Evolutionary conservation across 2,113 vertebrate genomes (phyloP), one percentile per base, ranked within the genome.

Genomic region (Saccopteryx bilineata): DNA sequence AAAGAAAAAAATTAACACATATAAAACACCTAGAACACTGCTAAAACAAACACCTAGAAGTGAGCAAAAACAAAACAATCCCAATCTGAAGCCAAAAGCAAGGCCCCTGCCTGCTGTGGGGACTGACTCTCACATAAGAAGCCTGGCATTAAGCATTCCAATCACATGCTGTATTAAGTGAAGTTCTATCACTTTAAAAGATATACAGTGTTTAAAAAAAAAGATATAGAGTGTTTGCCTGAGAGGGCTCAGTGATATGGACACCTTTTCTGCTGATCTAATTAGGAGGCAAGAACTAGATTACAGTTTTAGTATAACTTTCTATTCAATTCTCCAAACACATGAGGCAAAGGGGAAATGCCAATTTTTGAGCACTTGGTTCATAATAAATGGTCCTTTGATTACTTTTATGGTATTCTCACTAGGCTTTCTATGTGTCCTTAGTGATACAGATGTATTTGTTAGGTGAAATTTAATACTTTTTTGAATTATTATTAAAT

Each of bases 241-340:
- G 33, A 74, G 58, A 81, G 26, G 24, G n/a, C 18, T 63, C 65
- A 80, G 48, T 83, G 60, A 83, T 50, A 19, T 13, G 39, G 31
- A 31, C 3, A 52, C 46, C 9, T 54, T 56, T 91, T 69, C 61
- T 87, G 21, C n/a, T 86, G 39, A 60, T 61, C 48, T 72, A n/a
- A 50, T 75, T 52, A 54, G n/a, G 50, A 75, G 39, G 39, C 5
- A 61, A 66, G 39, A 93, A 63, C 21, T 39, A 52, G n/a, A 69
- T 48, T 48, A 50, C 71, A 78, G 26, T 18, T 82, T 81, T 66
- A 79, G 19, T 52, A 54, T 79, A 63, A 66, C 60, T 80, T 61
- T 90, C 39, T 60, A 33, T 46, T 58, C 33, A 91, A 72, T 63
- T 94, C 50, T 72, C 46, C 48, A 91, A 78, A 87, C 56, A 83